Evolutionary conservation across 2,113 vertebrate species (phyloP).

Genomic region (Sinocyclocheilus grahami): DNA sequence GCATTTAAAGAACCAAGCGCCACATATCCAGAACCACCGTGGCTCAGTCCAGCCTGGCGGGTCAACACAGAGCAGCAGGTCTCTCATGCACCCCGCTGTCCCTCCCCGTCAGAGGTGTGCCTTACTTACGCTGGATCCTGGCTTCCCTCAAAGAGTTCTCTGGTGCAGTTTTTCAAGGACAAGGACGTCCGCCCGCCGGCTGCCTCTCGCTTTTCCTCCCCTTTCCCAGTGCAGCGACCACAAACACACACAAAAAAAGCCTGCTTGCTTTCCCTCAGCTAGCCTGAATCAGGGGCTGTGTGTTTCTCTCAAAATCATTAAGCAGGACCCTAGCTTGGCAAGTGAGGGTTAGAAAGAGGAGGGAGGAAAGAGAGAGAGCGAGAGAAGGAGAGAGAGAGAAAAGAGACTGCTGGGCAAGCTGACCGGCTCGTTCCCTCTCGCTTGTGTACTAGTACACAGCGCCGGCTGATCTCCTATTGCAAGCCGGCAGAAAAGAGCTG

Average conservation of each 20-base stretch:
- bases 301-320: constrained; percentile 63
- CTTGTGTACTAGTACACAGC: constrained; percentile 78
- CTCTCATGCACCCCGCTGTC: constrained; percentile 64
- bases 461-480: constrained; percentile 83
- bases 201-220: constrained; percentile 70
- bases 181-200: constrained; percentile 84
- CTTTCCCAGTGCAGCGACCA: constrained; percentile 62
- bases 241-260: constrained; percentile 64
- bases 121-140: constrained; percentile 92
- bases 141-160: constrained; percentile 95
- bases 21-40: constrained; percentile 70
- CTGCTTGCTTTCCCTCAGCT: constrained; percentile 71
- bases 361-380: constrained; percentile 42
- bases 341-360: constrained; percentile 66
- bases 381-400: constrained; percentile 58
- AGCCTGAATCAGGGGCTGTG: constrained; percentile 80
- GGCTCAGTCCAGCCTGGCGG: constrained; percentile 72
- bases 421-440: constrained; percentile 76
- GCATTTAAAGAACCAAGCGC: constrained; percentile 69
- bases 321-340: constrained; percentile 79
- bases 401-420: constrained; percentile 79
- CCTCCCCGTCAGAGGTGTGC: constrained; percentile 80
- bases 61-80: constrained; percentile 78
- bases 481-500: constrained; percentile 84
- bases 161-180: constrained; percentile 96